Base-by-base conservation (phyloP, 2,797 vertebrate genomes). In the Notolepis coatsorum region DNA sequence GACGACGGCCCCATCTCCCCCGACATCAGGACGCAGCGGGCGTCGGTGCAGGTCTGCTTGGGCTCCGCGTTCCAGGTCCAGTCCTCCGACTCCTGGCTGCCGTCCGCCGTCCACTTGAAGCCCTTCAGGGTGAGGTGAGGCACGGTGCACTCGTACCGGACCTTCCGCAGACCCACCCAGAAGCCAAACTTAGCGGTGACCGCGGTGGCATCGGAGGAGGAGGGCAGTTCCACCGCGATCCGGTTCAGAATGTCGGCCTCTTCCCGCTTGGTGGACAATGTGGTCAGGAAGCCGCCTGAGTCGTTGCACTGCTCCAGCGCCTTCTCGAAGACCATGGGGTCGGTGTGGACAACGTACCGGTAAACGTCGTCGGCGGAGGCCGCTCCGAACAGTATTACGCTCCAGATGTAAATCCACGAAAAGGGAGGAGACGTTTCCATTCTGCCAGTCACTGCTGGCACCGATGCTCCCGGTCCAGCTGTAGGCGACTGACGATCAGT, bases 131-230 rank as follows among this genome's bases (percentile, higher is more conserved):
- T 87, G 23, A 68, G 33, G 0, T 59, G 48, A 0, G 2, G 2
- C 3, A 57, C 6, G 28, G 89, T 86, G 69, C 94, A 95, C 0
- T 23, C 0, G 5, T 45, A 54, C 10, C 18, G 63, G 7, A 50
- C 7, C 33, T 77, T 89, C 37, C 69, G 78, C 45, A 95, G 76
- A 9, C 89, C 92, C 37, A 95, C 85, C 93, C 94, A 94, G 52
- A 93, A 86, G 0, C 50, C 0, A 27, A 57, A 33, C 20, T 13
- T 17, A 12, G 31, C 41, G 12, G 35, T 2, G 10, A 8, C 31
- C 31, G 31, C 4, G 9, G 9, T 3, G 33, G 4, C 31, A n/a
- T n/a, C n/a, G 2, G 35, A 5, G 6, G 15, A 8, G 1, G 2
- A 7, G 1, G 0, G 30, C 35, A 7, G n/a, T 17, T 2, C 53